Percentiles rank a stretch among this genome's conserved stretches.
These are phyloP conservation scores for Ligdia adustata DNA, from an alignment of 2,888 invertebrate genomes.

Conservation along the genomic window DNA sequence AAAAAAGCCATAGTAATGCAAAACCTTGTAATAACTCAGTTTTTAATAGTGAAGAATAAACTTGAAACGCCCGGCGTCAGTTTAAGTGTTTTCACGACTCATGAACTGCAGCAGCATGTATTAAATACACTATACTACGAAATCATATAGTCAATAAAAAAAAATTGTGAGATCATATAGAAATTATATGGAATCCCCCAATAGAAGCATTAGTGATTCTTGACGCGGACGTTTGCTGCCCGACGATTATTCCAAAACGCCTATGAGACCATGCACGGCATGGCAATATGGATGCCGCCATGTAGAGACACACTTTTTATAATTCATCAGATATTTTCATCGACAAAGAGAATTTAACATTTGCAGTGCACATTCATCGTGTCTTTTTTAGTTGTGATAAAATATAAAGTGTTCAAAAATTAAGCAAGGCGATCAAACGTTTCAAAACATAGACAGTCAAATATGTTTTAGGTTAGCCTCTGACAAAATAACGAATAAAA, in stretches of 20 bases:
- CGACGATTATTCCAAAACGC: conserved; percentile 52
- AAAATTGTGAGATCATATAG: conserved; percentile 27
- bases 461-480: no score
- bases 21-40: neutral
- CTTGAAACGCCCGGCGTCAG: neutral
- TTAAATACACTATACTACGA: conserved; percentile 1
- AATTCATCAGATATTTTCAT: neutral
- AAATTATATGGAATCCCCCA: conserved; percentile 36
- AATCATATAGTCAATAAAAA: conserved; percentile 6
- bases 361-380: no score
- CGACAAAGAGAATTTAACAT: neutral
- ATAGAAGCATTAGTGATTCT: conserved; percentile 43
- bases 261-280: conserved; percentile 39
- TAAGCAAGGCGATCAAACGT: no score
- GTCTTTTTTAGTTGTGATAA: no score
- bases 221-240: conserved; percentile 38
- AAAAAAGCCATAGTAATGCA: neutral
- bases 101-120: neutral
- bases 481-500: no score
- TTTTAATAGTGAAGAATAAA: no score
- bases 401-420: no score
- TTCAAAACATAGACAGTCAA: no score
- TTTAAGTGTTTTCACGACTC: conserved; percentile 1
- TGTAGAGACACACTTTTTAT: neutral
- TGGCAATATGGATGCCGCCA: conserved; percentile 31